These are phyloP conservation scores for Seira sanloemensis DNA, from an alignment of 2,888 invertebrate genomes.

Conservation along the genomic window DNA sequence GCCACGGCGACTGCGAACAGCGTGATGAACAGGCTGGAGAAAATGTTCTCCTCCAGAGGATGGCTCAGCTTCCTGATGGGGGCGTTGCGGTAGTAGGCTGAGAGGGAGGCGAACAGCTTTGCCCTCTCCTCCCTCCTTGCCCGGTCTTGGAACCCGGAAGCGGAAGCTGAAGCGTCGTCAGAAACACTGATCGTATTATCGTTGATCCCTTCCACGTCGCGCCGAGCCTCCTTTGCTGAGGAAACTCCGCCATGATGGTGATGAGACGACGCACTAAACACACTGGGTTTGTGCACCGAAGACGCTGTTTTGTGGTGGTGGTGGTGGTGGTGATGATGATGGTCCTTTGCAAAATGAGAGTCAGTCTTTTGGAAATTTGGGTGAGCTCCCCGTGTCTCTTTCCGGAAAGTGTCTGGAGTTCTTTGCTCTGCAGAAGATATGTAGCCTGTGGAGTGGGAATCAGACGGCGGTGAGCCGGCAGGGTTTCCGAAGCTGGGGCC, in stretches of 20 bases:
- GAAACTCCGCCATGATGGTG: not conserved
- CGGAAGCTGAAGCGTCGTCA: not conserved
- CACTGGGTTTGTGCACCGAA: not conserved
- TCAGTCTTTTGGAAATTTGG: slow-evolving; percentile 20
- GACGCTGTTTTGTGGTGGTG: not conserved
- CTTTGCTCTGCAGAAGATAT: slow-evolving; percentile 27
- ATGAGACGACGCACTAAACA: not conserved
- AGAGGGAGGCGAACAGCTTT: slow-evolving; percentile 40
- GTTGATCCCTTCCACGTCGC: not conserved
- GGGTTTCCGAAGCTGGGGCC: not conserved
- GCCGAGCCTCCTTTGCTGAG: not conserved
- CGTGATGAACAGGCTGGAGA: slow-evolving; percentile 75
- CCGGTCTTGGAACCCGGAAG: not conserved
- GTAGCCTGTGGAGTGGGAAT: slow-evolving; percentile 25
- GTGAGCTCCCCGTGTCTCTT: slow-evolving; percentile 3
- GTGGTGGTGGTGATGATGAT: not conserved
- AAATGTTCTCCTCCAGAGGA: slow-evolving; percentile 76
- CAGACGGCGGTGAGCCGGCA: slow-evolving; percentile 1
- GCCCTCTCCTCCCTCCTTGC: not conserved
- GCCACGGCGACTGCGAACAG: slow-evolving; percentile 75
- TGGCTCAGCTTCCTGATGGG: slow-evolving; percentile 76
- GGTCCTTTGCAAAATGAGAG: not conserved
- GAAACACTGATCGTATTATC: not conserved
- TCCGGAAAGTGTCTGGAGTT: not conserved
- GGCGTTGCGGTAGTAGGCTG: slow-evolving; percentile 75